Percentiles rank a stretch among this genome's conserved stretches.
phyloP scores from a whole-genome alignment of 2,888 invertebrate genomes.

The Acanthopleura granulata region DNA sequence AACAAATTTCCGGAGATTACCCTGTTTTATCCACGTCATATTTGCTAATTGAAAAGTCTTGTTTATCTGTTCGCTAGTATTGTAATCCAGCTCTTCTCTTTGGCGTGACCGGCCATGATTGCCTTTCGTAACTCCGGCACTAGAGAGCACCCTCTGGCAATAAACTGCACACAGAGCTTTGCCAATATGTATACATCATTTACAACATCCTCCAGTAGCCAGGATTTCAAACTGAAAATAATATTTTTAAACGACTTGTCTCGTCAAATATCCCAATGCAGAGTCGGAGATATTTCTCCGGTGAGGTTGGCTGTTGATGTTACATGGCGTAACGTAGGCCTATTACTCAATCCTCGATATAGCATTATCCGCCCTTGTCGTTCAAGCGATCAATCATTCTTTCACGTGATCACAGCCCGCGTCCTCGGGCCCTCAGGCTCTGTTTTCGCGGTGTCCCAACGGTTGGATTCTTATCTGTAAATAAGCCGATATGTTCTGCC shows the following conservation, averaged over 20 bases:
- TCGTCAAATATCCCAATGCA: no score
- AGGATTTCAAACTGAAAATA: not conserved
- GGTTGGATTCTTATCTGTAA: constrained; percentile 14
- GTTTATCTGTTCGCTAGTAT: not conserved
- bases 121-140: not conserved
- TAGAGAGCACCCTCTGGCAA: no score
- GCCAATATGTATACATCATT: not conserved
- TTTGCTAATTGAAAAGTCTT: constrained; percentile 17
- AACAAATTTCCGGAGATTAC: constrained; percentile 15
- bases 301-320: no score
- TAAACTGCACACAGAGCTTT: no score
- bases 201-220: not conserved
- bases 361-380: no score
- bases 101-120: not conserved
- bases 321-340: no score
- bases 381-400: not conserved
- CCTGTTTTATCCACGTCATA: not conserved
- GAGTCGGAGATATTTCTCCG: no score
- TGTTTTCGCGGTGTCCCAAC: not conserved
- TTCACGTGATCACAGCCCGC: not conserved
- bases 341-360: no score
- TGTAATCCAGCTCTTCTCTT: not conserved
- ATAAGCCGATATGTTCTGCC: not conserved
- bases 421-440: not conserved
- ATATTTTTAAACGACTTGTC: no score